Conservation (phyloP, 1,140 invertebrate genomes). For the Drosophila truncata region DNA sequence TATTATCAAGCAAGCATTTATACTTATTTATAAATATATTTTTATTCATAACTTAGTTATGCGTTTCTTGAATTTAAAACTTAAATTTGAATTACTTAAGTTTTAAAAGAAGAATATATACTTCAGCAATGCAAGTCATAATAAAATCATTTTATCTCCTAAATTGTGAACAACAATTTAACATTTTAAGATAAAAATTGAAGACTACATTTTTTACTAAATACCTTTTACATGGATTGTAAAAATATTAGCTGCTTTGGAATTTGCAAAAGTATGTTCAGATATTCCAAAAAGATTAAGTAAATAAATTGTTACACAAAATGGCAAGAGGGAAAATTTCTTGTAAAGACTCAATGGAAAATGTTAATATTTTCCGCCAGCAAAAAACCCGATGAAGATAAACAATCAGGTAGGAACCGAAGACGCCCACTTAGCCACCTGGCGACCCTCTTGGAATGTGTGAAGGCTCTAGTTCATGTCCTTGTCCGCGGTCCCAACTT, state of each 20-base stretch:
- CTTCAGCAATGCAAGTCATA: too few species aligned
- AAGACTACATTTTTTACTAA: background rate
- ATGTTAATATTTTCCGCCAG: constrained; percentile 24
- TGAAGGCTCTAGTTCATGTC: constrained; percentile 34
- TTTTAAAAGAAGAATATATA: too few species aligned
- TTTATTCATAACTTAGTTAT: background rate
- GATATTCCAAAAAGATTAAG: background rate
- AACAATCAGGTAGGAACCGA: constrained; percentile 9
- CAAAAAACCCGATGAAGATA: constrained; percentile 14
- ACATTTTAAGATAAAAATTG: background rate
- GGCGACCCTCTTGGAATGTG: constrained; percentile 42
- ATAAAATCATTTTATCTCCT: too few species aligned
- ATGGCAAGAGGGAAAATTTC: background rate
- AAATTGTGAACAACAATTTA: background rate
- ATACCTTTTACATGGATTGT: too few species aligned
- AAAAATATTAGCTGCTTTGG: background rate
- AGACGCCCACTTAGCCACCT: constrained; percentile 27
- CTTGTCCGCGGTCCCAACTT: constrained; percentile 59
- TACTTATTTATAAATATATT: background rate
- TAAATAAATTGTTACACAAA: constrained; percentile 12
- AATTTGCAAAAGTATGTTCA: background rate
- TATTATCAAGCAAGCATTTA: too few species aligned
- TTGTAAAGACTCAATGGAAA: constrained; percentile 17
- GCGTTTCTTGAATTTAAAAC: background rate
- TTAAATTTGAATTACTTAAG: too few species aligned